Evolutionary conservation across 2,888 invertebrate species (phyloP), one percentile per base, ranked within the genome.

Genomic region (Agonopterix arenella): DNA sequence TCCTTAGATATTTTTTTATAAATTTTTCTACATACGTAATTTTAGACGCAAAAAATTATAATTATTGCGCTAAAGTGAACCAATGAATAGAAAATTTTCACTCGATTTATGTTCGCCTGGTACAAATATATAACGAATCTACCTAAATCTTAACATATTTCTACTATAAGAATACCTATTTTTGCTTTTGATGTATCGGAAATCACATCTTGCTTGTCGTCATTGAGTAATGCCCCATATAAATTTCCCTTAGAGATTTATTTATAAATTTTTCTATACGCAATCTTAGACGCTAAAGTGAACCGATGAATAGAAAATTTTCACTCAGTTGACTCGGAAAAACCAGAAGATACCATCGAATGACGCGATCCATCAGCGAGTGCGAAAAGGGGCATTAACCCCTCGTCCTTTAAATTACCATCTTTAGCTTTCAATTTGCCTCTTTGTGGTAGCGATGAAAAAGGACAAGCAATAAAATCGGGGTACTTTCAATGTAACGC

Each of bases 381-480:
- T 71, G 73, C 67, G 67, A 73, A 76, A 74, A 70, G 73, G 77
- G 73, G 71, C 83, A 80, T 81, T 81, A 84, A 81, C 83, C 85
- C 77, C 72, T 69, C 79, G 75, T 73, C 79, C 81, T 71, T 76
- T 79, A 84, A 88, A 88, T 89, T 85, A 85, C 86, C 82, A 77
- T 82, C 86, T 84, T 83, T 79, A 80, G 80, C 84, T 82, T 85
- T 85, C 85, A 88, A 88, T 88, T 86, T 84, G 80, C 79, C 70
- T 79, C 80, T 84, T 84, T 80, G 74, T 73, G 71, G 72, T 70
- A 67, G 61, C 67, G 61, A 67, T 73, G 76, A 73, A 76, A 76
- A 80, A 74, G 72, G 76, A 73, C 72, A 70, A 67, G 69, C 62
- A 64, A 76, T 76, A 69, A 77, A 77, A 73, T 68, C 50, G 62